Conservation (phyloP, 2,797 vertebrate species). For the Melanotaenia pygmaea region DNA sequence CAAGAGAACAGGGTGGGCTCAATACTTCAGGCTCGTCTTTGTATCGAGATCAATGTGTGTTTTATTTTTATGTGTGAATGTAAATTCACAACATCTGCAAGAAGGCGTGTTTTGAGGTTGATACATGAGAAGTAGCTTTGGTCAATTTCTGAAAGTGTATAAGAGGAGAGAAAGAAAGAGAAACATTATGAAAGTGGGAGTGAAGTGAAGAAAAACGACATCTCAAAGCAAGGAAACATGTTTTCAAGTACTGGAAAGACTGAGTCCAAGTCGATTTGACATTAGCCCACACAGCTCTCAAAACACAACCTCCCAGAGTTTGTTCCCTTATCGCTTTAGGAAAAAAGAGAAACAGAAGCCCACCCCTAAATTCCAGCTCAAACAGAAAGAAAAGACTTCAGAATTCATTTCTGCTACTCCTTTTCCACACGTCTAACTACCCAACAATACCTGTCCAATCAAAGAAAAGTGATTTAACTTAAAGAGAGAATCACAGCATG, state of each 20-base stretch:
- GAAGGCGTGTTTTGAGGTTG: constrained; percentile 15
- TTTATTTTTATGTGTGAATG: constrained; percentile 26
- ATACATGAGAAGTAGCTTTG: constrained; percentile 29
- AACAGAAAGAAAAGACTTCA: constrained; percentile 30
- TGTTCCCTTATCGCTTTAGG: constrained; percentile 46
- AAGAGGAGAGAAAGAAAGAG: background rate
- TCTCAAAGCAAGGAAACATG: constrained; percentile 33
- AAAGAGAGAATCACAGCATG: constrained; percentile 12
- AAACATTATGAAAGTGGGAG: constrained; percentile 6
- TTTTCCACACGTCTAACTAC: constrained; percentile 34
- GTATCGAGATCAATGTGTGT: constrained; percentile 34
- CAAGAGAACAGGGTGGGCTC: constrained; percentile 16
- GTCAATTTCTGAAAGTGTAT: constrained; percentile 22
- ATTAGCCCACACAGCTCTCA: constrained; percentile 47
- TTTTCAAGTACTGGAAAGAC: constrained; percentile 33
- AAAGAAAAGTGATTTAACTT: constrained; percentile 38
- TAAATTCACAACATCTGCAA: constrained; percentile 7
- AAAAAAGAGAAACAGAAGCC: constrained; percentile 20
- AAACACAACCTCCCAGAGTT: constrained; percentile 56
- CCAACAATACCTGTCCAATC: constrained; percentile 55
- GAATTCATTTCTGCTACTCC: constrained; percentile 24
- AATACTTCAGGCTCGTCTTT: constrained; percentile 41
- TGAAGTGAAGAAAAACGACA: constrained; percentile 24
- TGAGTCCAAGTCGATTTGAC: constrained; percentile 49
- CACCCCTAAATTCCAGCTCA: constrained; percentile 51